Conservation (phyloP, 2,797 vertebrate species). For the Rallus crepitans region DNA sequence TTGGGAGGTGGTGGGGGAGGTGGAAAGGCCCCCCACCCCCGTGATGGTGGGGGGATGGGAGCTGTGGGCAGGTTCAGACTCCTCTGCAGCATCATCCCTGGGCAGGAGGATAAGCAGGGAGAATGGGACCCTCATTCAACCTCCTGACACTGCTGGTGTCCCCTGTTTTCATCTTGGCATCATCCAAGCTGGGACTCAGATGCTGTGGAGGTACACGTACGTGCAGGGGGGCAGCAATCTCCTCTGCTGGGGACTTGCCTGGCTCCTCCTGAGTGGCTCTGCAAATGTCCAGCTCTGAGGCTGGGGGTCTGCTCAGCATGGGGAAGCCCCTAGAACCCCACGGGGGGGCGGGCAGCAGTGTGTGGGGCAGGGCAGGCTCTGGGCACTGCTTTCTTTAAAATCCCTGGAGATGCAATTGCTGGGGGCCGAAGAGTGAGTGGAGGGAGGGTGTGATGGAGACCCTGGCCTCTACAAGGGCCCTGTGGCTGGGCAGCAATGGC, state of each 20-base stretch:
- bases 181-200: background rate
- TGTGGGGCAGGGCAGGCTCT: background rate
- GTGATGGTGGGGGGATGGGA: background rate
- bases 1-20: background rate
- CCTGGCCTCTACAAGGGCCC: accelerated
- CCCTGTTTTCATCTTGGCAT: background rate
- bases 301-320: background rate
- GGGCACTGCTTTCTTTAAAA: background rate
- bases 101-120: background rate
- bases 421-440: accelerated
- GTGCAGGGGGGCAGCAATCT: background rate
- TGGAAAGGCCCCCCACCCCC: accelerated
- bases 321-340: background rate
- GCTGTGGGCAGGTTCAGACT: background rate
- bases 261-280: background rate
- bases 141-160: background rate
- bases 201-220: accelerated
- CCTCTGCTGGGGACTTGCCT: background rate
- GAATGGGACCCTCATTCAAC: accelerated
- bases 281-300: accelerated
- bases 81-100: background rate
- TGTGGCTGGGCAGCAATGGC: background rate
- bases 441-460: background rate
- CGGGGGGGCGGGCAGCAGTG: accelerated
- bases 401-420: background rate